Conservation (phyloP, 2,888 invertebrate genomes). For the Trachelus stipa region DNA sequence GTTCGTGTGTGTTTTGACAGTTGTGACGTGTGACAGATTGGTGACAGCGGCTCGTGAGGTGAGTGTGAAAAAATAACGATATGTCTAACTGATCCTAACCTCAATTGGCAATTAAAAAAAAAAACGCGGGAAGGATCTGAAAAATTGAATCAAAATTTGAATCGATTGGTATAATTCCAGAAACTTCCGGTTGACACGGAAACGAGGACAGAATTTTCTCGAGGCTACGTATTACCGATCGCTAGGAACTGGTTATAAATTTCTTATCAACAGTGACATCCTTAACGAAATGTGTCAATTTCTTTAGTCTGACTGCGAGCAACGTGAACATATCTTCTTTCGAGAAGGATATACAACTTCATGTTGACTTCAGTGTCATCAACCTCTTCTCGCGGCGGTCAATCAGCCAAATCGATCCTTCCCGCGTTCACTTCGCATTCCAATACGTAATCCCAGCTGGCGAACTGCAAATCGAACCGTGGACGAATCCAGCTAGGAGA, state of each 20-base stretch:
- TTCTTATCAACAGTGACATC: background rate
- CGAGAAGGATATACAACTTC: background rate
- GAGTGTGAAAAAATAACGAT: constrained; percentile 18
- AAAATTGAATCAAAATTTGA: background rate
- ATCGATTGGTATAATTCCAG: background rate
- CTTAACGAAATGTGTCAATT: background rate
- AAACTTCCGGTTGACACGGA: background rate
- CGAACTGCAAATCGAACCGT: background rate
- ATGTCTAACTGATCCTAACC: background rate
- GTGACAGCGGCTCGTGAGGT: constrained; percentile 25
- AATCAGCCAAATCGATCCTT: background rate
- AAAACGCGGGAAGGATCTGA: background rate
- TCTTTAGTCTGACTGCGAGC: background rate
- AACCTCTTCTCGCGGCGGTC: constrained; percentile 1
- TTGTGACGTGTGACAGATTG: constrained; percentile 37
- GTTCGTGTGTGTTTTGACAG: constrained; percentile 57
- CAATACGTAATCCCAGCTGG: background rate
- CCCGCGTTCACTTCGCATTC: background rate
- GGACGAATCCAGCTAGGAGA: background rate
- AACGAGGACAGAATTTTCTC: background rate
- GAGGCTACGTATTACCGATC: background rate
- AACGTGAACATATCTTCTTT: background rate
- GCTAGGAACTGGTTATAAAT: background rate
- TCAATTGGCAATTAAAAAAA: background rate
- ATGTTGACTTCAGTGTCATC: background rate